Conservation (phyloP, 2,113 vertebrate genomes). For the Trochalopteron elliotii region DNA sequence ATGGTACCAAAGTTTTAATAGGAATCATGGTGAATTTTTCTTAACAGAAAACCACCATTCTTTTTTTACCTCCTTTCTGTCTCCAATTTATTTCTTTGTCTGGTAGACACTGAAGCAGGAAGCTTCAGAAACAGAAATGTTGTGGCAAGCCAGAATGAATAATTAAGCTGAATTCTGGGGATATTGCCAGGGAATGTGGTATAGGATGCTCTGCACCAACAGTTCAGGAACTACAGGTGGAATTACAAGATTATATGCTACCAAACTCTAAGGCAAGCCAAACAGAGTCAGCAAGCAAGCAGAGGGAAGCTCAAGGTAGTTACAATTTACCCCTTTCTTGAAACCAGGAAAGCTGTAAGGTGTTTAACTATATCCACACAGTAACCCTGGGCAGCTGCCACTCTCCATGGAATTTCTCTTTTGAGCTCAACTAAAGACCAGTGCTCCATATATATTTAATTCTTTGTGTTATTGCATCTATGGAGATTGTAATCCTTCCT, state of each 20-base stretch:
- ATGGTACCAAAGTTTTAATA: neutral
- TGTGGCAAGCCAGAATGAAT: slow-evolving; percentile 28
- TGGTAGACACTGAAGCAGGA: neutral
- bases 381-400: neutral
- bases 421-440: neutral
- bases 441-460: neutral
- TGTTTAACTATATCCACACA: neutral
- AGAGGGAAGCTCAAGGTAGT: neutral
- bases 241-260: slow-evolving; percentile 1
- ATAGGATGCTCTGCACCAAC: slow-evolving; percentile 10
- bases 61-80: neutral
- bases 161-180: slow-evolving; percentile 50
- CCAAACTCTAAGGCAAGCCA: neutral
- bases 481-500: neutral
- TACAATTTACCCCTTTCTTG: neutral
- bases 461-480: neutral
- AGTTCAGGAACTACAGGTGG: slow-evolving; percentile 32
- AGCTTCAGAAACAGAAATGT: slow-evolving; percentile 24
- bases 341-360: neutral
- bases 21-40: neutral
- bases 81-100: slow-evolving; percentile 17
- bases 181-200: slow-evolving; percentile 34
- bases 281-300: neutral
- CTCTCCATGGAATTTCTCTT: neutral
- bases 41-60: neutral